Percentiles rank a stretch among this genome's conserved stretches.
phyloP scores from a whole-genome alignment of 2,113 vertebrate species.

The Stigmatopora argus region DNA sequence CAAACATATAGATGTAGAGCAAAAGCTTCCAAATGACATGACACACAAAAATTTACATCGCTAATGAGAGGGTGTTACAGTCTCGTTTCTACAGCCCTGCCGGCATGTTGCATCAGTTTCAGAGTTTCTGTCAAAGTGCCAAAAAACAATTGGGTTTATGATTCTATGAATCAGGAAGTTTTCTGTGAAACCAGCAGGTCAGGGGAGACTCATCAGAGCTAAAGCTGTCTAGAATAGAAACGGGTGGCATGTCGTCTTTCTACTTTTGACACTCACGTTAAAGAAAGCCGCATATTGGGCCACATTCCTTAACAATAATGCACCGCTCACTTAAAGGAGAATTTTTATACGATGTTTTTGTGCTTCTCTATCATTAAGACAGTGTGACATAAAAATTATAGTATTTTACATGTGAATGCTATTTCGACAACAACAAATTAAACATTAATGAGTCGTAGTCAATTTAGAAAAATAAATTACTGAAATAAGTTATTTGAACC shows the following conservation, averaged over 20 bases:
- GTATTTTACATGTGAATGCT: not conserved
- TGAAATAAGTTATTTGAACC: not conserved
- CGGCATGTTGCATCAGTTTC: not conserved
- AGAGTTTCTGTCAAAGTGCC: not conserved
- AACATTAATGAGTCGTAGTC: too few species aligned
- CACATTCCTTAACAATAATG: not conserved
- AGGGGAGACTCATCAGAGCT: not conserved
- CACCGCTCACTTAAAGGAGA: not conserved
- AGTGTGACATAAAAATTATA: not conserved
- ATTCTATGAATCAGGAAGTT: not conserved
- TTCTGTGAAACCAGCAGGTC: not conserved
- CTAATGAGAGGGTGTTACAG: not conserved
- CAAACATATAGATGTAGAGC: not conserved
- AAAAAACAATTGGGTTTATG: not conserved
- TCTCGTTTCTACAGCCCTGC: not conserved
- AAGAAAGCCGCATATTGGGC: not conserved
- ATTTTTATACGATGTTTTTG: not conserved
- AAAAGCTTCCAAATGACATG: not conserved
- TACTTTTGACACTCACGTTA: not conserved
- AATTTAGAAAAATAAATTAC: too few species aligned
- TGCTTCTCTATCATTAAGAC: not conserved
- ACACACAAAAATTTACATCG: not conserved
- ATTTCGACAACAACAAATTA: not conserved
- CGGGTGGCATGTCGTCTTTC: not conserved
- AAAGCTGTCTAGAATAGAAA: not conserved